Evolutionary conservation across 2,797 vertebrate species (phyloP), one percentile per base, ranked within the genome.

Genomic region (Pipistrellus nathusii): DNA sequence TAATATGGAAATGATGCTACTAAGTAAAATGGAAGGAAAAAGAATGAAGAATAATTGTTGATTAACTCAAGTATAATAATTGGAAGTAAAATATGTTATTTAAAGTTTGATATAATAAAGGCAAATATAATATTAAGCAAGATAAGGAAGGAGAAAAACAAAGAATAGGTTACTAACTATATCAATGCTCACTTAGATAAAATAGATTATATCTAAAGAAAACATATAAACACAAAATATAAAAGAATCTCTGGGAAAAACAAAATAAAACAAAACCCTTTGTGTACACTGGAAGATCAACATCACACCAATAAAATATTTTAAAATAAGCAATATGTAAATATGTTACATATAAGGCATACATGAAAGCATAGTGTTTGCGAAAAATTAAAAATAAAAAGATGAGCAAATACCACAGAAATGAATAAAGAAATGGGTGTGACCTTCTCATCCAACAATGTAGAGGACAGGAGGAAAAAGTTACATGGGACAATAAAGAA

Each of bases 361-460:
- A 64, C 6, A 27, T 3, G 62, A 27, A 62, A 21, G 27, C 35
- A 23, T 46, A 91, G 3, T 30, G 25, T 59, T 41, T 80, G 18
- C 3, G 48, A 73, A 41, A 88, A 92, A 41, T 73, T 80, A 57
- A 85, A 89, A 68, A 57, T 64, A n/a, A 72, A 88, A 92, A 23
- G 44, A 80, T 18, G 1, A 25, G 20, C 12, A 89, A 93, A 66
- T 38, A 78, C 9, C 44, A 38, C 18, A 48, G 11, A 88, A 78
- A 85, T 73, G 27, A 69, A 64, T 85, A 71, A 85, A 78, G 38
- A 35, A 77, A 55, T 3, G 20, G 8, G 44, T 69, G 27, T 69
- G 15, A 76, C 15, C 77, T 88, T 83, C 44, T 8, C 41, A 71
- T 11, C 3, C 14, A 7, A 76, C 62, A 88, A 88, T 10, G 2